Base-by-base conservation (phyloP, 2,797 vertebrate genomes). In the Pogoniulus pusillus region DNA sequence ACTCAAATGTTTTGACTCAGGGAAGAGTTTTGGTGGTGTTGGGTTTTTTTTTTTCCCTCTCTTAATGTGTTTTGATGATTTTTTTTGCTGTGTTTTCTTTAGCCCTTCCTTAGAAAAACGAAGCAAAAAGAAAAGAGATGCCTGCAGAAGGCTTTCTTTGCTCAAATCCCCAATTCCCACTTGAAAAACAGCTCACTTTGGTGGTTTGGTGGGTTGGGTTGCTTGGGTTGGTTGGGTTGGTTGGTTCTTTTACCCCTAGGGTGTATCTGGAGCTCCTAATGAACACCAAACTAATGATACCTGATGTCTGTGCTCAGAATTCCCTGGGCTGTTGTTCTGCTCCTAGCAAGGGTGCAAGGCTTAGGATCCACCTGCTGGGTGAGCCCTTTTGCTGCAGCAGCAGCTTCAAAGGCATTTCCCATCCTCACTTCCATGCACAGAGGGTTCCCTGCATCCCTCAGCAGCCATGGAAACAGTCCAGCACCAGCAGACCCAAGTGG, bases 61-160 rank as follows among this genome's bases (percentile, higher is more conserved):
- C 54, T 66, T 85, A 77, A 82, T 87, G 86, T 23, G 37, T 41
- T 94, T 70, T 18, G 51, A 81, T 69, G 77, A 78, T 79, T 82
- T 43, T 16, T 16, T 5, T 43, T 8, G 41, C 43, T 43, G 6
- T 43, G 10, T 47, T 47, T 9, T 29, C 43, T 73, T 74, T 51
- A 80, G 49, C 12, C 17, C 34, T 45, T 51, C 57, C 2, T 5
- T 3, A 70, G 60, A 70, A 57, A 57, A n/a, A n/a, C n/a, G n/a
- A n/a, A n/a, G n/a, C 0, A 0, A 51, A 51, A 20, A 32, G 6
- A 22, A 47, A 22, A 6, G 22, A 75, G 10, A 5, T 2, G 26
- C 65, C 79, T 45, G 11, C 62, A 58, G 80, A 82, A 91, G 34
- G 34, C 17, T 89, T 73, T 65, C 62, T 79, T 59, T 30, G 35